Conservation (phyloP, 1,140 invertebrate genomes). For the Macrobrachium nipponense region DNA sequence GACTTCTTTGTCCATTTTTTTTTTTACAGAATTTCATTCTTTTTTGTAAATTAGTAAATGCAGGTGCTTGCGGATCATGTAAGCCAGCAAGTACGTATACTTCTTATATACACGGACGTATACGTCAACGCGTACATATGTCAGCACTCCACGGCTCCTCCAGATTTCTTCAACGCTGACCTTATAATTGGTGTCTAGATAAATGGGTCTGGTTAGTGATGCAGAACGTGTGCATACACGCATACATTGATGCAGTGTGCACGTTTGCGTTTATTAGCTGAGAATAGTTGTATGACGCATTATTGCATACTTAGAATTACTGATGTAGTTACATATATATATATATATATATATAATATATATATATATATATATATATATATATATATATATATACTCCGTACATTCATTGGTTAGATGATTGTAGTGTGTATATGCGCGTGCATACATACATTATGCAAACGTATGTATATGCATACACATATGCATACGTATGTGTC, state of each 20-base stretch:
- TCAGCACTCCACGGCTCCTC: no score
- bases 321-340: not conserved
- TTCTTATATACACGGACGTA: no score
- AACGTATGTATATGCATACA: slow-evolving; percentile 12
- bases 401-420: not conserved
- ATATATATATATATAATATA: not conserved
- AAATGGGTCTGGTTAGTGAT: no score
- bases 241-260: not conserved
- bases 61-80: no score
- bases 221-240: not conserved
- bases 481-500: not conserved
- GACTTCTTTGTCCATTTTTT: no score
- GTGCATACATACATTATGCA: slow-evolving; percentile 9
- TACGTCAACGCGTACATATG: no score
- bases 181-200: no score
- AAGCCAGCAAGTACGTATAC: no score
- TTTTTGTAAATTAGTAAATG: no score
- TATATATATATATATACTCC: not conserved
- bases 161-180: no score
- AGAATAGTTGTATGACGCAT: not conserved
- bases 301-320: not conserved
- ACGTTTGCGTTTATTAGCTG: no score
- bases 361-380: not conserved
- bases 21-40: no score
- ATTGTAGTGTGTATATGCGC: not conserved